Evolutionary conservation across 2,797 vertebrate genomes (phyloP).

Genomic region (Alosa sapidissima): DNA sequence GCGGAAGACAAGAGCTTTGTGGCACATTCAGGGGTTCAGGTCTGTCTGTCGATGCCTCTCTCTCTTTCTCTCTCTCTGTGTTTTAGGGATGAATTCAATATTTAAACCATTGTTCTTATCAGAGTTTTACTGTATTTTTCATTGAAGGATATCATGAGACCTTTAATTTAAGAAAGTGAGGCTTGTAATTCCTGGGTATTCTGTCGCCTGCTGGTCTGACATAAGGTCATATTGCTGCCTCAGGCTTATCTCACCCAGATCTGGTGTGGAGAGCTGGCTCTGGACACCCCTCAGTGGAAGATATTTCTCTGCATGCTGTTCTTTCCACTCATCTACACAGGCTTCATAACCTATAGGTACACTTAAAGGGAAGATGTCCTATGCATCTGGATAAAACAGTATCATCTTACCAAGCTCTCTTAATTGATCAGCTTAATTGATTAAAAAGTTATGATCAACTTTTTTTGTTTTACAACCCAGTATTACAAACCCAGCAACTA

Average conservation of each 20-base stretch:
- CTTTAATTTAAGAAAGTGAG: neutral
- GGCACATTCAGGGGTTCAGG: conserved; percentile 86
- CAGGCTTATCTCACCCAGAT: conserved; percentile 93
- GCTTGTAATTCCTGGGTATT: neutral
- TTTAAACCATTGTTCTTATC: neutral
- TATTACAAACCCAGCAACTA: neutral
- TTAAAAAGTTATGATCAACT: neutral
- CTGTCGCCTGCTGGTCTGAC: neutral
- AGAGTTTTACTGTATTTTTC: neutral
- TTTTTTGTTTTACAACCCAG: neutral
- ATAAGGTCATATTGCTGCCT: neutral
- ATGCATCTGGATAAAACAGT: neutral
- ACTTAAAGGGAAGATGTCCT: neutral
- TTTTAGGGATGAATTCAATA: neutral
- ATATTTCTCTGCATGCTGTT: conserved; percentile 82
- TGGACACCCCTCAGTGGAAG: conserved; percentile 84
- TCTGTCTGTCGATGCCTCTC: conserved; percentile 33
- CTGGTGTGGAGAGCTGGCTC: conserved; percentile 91
- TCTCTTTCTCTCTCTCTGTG: neutral
- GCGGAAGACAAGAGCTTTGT: conserved; percentile 86
- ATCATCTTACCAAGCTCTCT: too few species aligned
- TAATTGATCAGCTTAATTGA: too few species aligned
- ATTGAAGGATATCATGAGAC: neutral
- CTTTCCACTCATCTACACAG: conserved; percentile 84
- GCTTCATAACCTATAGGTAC: conserved; percentile 74